These are phyloP conservation scores for Archips xylosteana DNA, from an alignment of 2,888 invertebrate species.

Conservation along the genomic window DNA sequence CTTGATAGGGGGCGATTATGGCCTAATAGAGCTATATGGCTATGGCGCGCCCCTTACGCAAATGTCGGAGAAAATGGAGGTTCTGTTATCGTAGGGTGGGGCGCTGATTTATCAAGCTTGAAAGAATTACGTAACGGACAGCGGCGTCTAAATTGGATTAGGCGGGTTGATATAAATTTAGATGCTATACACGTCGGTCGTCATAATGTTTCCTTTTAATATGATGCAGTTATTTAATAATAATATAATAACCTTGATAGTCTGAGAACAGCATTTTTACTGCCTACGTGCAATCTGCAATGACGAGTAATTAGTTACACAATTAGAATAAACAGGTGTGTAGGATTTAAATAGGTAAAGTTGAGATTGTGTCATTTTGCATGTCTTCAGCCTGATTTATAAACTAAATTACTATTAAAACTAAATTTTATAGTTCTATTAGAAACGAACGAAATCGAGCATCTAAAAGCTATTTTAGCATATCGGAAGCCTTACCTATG, in stretches of 20 bases:
- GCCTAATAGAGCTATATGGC: constrained; percentile 66
- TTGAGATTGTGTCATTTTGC: no score
- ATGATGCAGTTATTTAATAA: neutral
- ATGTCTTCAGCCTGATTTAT: no score
- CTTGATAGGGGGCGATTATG: constrained; percentile 64
- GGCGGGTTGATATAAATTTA: constrained; percentile 36
- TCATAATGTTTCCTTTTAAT: neutral
- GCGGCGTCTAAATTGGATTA: constrained; percentile 61
- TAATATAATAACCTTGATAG: neutral
- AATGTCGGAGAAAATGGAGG: constrained; percentile 73
- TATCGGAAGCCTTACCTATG: no score
- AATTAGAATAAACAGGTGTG: no score
- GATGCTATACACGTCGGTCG: neutral
- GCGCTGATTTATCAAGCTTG: constrained; percentile 75
- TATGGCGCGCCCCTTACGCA: constrained; percentile 70
- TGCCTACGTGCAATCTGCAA: no score
- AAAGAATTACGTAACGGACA: constrained; percentile 52
- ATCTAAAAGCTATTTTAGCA: no score
- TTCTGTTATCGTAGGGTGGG: constrained; percentile 67
- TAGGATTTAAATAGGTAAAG: no score
- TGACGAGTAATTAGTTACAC: no score
- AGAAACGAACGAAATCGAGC: no score
- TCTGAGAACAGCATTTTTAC: neutral
- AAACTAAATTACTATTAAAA: no score
- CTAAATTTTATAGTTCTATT: no score